Evolutionary conservation across 92 coral and sea anemone genomes (phyloP).

Genomic region (Phymanthus crucifer): DNA sequence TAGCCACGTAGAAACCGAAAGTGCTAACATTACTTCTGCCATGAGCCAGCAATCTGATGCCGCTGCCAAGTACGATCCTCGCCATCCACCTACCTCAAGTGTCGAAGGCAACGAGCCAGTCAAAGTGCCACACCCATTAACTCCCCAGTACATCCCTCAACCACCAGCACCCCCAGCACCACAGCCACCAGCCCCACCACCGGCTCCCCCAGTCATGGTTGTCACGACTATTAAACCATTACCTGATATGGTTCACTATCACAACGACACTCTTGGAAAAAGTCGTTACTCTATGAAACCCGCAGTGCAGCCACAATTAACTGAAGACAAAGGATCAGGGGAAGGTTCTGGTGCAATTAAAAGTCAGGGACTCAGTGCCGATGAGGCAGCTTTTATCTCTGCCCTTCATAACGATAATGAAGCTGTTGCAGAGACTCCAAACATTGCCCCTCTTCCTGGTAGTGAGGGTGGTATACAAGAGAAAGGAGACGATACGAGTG

Average conservation of each 20-base stretch:
- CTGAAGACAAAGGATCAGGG: constrained; percentile 24
- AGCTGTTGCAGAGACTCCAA: constrained; percentile 39
- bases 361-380: constrained; percentile 61
- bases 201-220: constrained; percentile 41
- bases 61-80: constrained; percentile 5
- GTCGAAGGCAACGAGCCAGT: constrained; percentile 25
- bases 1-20: constrained; percentile 22
- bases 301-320: neutral
- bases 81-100: constrained; percentile 15
- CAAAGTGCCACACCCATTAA: constrained; percentile 21
- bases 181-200: constrained; percentile 45
- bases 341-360: constrained; percentile 25
- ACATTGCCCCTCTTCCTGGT: constrained; percentile 66
- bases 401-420: constrained; percentile 77
- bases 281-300: constrained; percentile 18
- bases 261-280: constrained; percentile 9
- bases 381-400: constrained; percentile 88
- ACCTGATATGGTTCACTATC: constrained; percentile 18
- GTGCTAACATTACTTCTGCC: constrained; percentile 13
- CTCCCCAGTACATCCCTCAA: constrained; percentile 27
- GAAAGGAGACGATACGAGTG: constrained; percentile 50
- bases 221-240: constrained; percentile 30
- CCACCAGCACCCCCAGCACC: constrained; percentile 25
- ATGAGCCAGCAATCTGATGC: constrained; percentile 18
- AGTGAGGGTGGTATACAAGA: constrained; percentile 78